Conservation (phyloP, 2,888 invertebrate genomes). For the Linnaemya vulpina region DNA sequence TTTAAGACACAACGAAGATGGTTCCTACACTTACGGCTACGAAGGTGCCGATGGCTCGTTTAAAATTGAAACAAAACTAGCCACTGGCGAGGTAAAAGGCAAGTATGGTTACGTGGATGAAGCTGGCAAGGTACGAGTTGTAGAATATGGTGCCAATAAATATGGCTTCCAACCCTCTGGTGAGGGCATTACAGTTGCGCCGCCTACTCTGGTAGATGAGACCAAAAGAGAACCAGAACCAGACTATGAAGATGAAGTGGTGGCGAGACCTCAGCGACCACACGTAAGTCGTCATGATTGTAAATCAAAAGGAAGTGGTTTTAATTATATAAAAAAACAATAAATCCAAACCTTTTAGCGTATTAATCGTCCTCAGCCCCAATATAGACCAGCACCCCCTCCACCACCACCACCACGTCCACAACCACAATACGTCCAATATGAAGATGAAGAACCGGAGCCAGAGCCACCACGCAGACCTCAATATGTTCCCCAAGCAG, state of each 20-base stretch:
- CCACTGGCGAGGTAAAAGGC: conserved; percentile 92
- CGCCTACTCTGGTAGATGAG: conserved; percentile 85
- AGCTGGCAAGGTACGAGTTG: conserved; percentile 90
- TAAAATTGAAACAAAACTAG: conserved; percentile 93
- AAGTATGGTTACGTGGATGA: conserved; percentile 96
- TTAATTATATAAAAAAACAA: not conserved
- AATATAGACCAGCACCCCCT: conserved; percentile 74
- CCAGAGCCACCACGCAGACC: conserved; percentile 78
- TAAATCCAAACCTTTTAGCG: conserved; percentile 66
- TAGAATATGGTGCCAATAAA: conserved; percentile 95
- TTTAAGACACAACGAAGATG: conserved; percentile 92
- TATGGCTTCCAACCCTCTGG: conserved; percentile 94
- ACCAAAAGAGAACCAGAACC: conserved; percentile 81
- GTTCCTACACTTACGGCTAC: conserved; percentile 95
- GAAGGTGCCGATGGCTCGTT: conserved; percentile 94
- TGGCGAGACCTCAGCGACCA: conserved; percentile 77
- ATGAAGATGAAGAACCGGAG: conserved; percentile 79
- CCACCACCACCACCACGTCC: conserved; percentile 75
- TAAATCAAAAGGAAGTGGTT: not conserved
- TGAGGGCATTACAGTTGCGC: conserved; percentile 91
- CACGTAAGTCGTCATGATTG: conserved; percentile 76
- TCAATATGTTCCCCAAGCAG: conserved; percentile 76
- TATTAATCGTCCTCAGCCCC: conserved; percentile 77
- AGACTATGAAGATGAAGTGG: conserved; percentile 83
- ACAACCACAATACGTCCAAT: conserved; percentile 79